Percentiles rank a stretch among this genome's conserved stretches.
phyloP scores from a whole-genome alignment of 2,113 vertebrate species.

The Cyanistes caeruleus region DNA sequence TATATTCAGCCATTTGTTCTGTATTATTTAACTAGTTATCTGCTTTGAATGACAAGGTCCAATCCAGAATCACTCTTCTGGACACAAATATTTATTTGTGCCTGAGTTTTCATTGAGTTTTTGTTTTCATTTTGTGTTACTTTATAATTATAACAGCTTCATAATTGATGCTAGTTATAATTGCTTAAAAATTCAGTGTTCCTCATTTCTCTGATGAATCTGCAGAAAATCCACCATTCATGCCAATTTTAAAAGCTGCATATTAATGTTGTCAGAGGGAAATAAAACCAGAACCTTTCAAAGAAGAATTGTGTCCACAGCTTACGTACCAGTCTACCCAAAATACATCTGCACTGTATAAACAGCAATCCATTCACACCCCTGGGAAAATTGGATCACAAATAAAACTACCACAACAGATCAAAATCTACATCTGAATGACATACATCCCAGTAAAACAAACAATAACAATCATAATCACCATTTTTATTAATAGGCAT shows the following conservation, averaged over 20 bases:
- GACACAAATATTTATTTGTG: background rate
- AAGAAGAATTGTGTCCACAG: conserved; percentile 4
- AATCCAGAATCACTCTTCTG: background rate
- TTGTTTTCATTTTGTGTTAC: background rate
- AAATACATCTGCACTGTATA: conserved; percentile 56
- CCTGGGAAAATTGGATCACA: background rate
- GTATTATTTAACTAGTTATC: background rate
- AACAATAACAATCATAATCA: conserved; percentile 11
- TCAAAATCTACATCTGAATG: conserved; percentile 27
- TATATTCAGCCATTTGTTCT: background rate
- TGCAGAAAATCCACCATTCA: background rate
- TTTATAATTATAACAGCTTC: background rate
- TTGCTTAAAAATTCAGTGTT: background rate
- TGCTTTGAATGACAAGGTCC: background rate
- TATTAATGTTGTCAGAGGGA: background rate
- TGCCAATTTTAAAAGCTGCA: background rate
- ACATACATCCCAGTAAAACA: background rate
- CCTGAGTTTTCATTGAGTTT: background rate
- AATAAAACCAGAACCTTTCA: background rate
- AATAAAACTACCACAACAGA: conserved; percentile 22
- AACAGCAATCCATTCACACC: conserved; percentile 27
- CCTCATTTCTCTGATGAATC: background rate
- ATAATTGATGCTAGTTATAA: background rate
- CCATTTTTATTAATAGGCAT: background rate
- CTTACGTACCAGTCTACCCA: conserved; percentile 5